Conservation (phyloP, 64 coral and sea anemone genomes). For the Actinia tenebrosa region DNA sequence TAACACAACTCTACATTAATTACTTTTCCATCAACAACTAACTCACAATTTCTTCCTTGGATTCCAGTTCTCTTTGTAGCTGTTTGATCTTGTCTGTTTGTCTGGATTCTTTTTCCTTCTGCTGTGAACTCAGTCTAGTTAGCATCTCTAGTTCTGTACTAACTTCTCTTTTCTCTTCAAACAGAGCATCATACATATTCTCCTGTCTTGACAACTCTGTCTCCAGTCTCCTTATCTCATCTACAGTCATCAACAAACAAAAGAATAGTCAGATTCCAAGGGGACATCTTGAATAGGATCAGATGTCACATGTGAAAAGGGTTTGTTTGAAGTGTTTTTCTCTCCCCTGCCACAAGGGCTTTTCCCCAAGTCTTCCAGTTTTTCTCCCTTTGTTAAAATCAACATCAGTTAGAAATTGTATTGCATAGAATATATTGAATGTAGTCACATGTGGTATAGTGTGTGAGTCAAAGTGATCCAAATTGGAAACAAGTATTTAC, state of each 20-base stretch:
- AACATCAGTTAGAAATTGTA: too few relatives aligned
- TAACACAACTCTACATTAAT: neutral
- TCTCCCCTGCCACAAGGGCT: too few relatives aligned
- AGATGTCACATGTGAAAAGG: too few relatives aligned
- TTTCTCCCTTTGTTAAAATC: too few relatives aligned
- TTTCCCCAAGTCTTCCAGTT: too few relatives aligned
- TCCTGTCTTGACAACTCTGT: constrained; percentile 62
- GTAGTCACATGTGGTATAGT: too few relatives aligned
- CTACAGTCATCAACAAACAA: constrained; percentile 13
- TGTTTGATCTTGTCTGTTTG: constrained; percentile 74
- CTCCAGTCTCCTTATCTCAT: constrained; percentile 83
- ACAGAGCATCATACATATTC: constrained; percentile 55
- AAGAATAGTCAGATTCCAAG: too few relatives aligned
- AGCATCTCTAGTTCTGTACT: constrained; percentile 52
- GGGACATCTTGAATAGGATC: too few relatives aligned
- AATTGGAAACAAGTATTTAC: too few relatives aligned
- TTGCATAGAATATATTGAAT: too few relatives aligned
- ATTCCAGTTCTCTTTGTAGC: constrained; percentile 67
- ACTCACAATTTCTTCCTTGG: constrained; percentile 81
- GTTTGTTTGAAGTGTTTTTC: too few relatives aligned
- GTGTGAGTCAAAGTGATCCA: too few relatives aligned
- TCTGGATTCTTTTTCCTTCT: constrained; percentile 48
- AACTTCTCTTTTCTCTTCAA: constrained; percentile 62
- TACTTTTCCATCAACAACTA: neutral
- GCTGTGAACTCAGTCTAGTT: constrained; percentile 50